These are phyloP conservation scores for Anguilla marmorata DNA, from an alignment of 2,797 vertebrate genomes.

Conservation along the genomic window DNA sequence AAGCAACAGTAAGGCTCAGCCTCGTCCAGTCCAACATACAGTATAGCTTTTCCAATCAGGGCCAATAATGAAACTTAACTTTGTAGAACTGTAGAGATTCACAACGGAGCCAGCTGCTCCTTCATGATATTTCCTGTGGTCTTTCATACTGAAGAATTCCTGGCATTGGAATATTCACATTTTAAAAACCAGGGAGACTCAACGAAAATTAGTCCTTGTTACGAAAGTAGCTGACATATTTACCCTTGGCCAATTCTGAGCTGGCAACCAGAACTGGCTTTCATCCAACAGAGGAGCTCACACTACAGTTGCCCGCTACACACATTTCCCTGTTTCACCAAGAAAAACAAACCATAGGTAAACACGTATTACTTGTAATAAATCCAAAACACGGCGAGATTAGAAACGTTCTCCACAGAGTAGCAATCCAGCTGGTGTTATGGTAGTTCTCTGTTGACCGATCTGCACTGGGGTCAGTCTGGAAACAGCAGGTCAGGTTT, in stretches of 20 bases:
- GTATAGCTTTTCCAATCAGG: not conserved
- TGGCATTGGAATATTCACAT: slow-evolving; percentile 17
- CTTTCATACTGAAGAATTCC: slow-evolving; percentile 12
- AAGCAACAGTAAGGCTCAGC: not conserved
- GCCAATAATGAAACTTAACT: not conserved
- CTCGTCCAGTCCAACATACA: not conserved
- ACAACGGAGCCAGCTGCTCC: slow-evolving; percentile 15
- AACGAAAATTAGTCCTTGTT: slow-evolving; percentile 22
- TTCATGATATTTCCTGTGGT: not conserved
- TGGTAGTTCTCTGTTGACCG: not conserved
- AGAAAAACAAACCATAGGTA: slow-evolving; percentile 37
- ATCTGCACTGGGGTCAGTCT: not conserved
- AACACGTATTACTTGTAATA: slow-evolving; percentile 41
- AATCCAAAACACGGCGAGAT: slow-evolving; percentile 31
- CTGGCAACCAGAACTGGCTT: slow-evolving; percentile 28
- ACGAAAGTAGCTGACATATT: slow-evolving; percentile 35
- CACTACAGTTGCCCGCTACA: slow-evolving; percentile 28
- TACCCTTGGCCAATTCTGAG: slow-evolving; percentile 33
- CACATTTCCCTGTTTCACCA: slow-evolving; percentile 30
- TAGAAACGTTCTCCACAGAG: slow-evolving; percentile 12
- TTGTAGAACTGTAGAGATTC: not conserved
- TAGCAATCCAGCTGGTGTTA: not conserved
- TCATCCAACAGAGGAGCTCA: slow-evolving; percentile 32
- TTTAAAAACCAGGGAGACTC: slow-evolving; percentile 13
- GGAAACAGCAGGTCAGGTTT: not conserved